These are phyloP conservation scores for Monopis laevigella DNA, from an alignment of 2,888 invertebrate genomes.

Conservation along the genomic window DNA sequence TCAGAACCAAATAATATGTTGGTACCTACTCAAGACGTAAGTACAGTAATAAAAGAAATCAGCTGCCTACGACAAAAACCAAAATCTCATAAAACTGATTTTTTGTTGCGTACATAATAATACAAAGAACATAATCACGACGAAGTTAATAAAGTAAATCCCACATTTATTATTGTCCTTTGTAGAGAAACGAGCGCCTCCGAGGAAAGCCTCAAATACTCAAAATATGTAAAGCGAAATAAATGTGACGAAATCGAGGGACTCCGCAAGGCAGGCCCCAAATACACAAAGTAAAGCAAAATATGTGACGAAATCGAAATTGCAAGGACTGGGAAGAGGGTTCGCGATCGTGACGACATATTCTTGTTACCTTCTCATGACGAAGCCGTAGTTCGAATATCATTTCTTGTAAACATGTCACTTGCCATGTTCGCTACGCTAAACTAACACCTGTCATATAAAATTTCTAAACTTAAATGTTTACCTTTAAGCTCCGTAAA, in stretches of 20 bases:
- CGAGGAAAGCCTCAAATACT: slow-evolving; percentile 25
- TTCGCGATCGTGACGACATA: slow-evolving; percentile 9
- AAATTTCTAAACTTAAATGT: no score
- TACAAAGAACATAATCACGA: slow-evolving; percentile 23
- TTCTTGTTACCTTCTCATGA: neutral
- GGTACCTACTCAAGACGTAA: neutral
- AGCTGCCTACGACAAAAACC: slow-evolving; percentile 18
- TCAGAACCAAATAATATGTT: slow-evolving; percentile 5
- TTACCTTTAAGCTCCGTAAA: slow-evolving; percentile 9
- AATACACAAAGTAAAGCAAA: slow-evolving; percentile 31
- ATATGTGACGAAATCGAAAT: slow-evolving; percentile 42
- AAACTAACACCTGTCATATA: slow-evolving; percentile 4
- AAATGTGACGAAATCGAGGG: slow-evolving; percentile 36
- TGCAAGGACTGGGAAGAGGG: slow-evolving; percentile 31
- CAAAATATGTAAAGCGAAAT: slow-evolving; percentile 30
- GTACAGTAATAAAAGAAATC: slow-evolving; percentile 7
- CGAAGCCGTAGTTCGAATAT: neutral
- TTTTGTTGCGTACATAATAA: slow-evolving; percentile 14
- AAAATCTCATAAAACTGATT: slow-evolving; percentile 15
- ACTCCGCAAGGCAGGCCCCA: slow-evolving; percentile 25
- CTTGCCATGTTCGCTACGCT: slow-evolving; percentile 7
- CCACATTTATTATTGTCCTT: slow-evolving; percentile 42
- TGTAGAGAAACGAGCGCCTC: slow-evolving; percentile 34
- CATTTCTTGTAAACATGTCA: slow-evolving; percentile 10
- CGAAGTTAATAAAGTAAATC: slow-evolving; percentile 23